A percentile compares a stretch with the other conserved stretches of the same genome.
Conservation (phyloP, 2,797 vertebrate species). For the Acomys russatus region DNA sequence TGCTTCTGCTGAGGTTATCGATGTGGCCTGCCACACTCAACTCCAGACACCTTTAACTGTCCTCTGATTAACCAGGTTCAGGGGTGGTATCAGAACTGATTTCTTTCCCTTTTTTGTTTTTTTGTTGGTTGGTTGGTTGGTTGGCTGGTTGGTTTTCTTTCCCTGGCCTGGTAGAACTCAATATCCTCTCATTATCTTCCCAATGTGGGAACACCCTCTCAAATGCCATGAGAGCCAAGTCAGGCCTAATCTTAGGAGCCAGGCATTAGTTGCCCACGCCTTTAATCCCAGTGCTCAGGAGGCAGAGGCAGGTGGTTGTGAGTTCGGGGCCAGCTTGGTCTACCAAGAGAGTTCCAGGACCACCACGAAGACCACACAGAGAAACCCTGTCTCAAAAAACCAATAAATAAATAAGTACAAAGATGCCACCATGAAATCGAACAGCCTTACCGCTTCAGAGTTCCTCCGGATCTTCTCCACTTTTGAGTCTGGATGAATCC, state of each 20-base stretch:
- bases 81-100: neutral
- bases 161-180: neutral
- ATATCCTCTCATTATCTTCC: neutral
- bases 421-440: neutral
- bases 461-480: slow-evolving; percentile 93
- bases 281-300: no score
- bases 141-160: neutral
- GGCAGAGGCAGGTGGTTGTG: no score
- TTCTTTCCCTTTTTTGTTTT: neutral
- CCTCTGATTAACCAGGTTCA: slow-evolving; percentile 17
- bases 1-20: neutral
- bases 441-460: slow-evolving; percentile 93
- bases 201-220: neutral
- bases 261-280: no score
- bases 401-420: no score
- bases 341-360: no score
- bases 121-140: no score
- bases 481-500: slow-evolving; percentile 94
- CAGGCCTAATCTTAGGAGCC: neutral
- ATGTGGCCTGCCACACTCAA: neutral
- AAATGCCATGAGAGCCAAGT: neutral
- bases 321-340: no score
- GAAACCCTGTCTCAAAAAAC: neutral
- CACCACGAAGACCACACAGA: no score
- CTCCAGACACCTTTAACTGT: neutral